phyloP scores from a whole-genome alignment of 2,113 vertebrate genomes.

The Mohoua ochrocephala region DNA sequence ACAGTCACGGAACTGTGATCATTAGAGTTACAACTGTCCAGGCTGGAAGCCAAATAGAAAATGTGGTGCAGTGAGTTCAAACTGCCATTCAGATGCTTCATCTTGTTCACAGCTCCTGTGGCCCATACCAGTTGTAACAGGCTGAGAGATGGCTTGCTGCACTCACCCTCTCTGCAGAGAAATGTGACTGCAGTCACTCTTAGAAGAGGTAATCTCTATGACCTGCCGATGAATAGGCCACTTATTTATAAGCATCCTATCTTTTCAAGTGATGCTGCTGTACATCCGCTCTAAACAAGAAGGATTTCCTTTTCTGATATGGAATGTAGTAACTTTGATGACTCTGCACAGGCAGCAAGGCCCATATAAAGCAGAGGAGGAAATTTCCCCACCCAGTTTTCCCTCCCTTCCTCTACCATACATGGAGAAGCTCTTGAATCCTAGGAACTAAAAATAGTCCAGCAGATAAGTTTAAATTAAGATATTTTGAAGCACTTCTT shows the following conservation, averaged over 20 bases:
- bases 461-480: conserved; percentile 49
- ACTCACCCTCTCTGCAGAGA: background rate
- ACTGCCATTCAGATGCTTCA: background rate
- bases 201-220: background rate
- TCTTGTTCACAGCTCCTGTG: background rate
- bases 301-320: conserved; percentile 52
- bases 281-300: conserved; percentile 39
- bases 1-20: background rate
- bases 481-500: conserved; percentile 55
- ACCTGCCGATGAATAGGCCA: background rate
- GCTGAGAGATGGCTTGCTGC: background rate
- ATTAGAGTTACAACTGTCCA: background rate
- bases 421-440: conserved; percentile 29
- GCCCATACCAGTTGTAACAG: background rate
- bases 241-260: conserved; percentile 42
- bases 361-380: conserved; percentile 46
- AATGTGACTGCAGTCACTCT: background rate
- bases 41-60: background rate
- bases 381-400: conserved; percentile 49
- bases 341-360: background rate
- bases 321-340: conserved; percentile 31
- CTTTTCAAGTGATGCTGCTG: conserved; percentile 21
- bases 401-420: conserved; percentile 7
- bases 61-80: background rate
- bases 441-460: conserved; percentile 46